Evolutionary conservation across 2,888 invertebrate genomes (phyloP).

Genomic region (Drosophila silvestris): DNA sequence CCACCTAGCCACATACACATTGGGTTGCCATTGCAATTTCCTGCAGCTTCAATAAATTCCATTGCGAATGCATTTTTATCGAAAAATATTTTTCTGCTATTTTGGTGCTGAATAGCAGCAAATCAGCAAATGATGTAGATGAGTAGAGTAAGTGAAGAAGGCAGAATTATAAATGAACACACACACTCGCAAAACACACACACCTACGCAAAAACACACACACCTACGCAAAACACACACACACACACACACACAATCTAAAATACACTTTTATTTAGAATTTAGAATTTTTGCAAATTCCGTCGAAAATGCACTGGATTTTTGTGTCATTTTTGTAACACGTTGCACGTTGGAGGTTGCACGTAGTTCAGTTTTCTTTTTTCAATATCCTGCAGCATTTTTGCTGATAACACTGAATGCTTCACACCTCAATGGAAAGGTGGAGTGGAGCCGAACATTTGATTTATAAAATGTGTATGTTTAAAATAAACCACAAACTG

Average conservation of each 20-base stretch:
- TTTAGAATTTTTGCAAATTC: constrained; percentile 36
- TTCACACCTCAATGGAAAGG: constrained; percentile 36
- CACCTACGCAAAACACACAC: not conserved
- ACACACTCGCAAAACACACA: not conserved
- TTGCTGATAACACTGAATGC: constrained; percentile 19
- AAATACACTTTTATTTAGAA: constrained; percentile 51
- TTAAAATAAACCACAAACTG: constrained; percentile 1
- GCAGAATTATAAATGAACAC: not conserved
- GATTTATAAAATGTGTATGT: constrained; percentile 17
- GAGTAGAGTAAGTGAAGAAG: constrained; percentile 11
- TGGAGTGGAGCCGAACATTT: not conserved
- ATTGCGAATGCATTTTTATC: constrained; percentile 68
- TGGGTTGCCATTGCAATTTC: constrained; percentile 36
- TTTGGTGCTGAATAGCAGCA: constrained; percentile 34
- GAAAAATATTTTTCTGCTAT: constrained; percentile 64
- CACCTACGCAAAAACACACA: not conserved
- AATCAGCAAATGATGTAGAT: constrained; percentile 29
- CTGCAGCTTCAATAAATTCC: constrained; percentile 66
- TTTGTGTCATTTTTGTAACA: not conserved
- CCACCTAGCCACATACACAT: constrained; percentile 4
- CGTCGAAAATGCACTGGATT: not conserved
- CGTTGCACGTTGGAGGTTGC: constrained; percentile 4
- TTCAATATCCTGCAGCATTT: constrained; percentile 37
- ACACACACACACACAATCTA: not conserved
- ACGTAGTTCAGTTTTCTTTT: constrained; percentile 3